Conservation (phyloP, 2,113 vertebrate species). For the Neopipo cinnamomea region DNA sequence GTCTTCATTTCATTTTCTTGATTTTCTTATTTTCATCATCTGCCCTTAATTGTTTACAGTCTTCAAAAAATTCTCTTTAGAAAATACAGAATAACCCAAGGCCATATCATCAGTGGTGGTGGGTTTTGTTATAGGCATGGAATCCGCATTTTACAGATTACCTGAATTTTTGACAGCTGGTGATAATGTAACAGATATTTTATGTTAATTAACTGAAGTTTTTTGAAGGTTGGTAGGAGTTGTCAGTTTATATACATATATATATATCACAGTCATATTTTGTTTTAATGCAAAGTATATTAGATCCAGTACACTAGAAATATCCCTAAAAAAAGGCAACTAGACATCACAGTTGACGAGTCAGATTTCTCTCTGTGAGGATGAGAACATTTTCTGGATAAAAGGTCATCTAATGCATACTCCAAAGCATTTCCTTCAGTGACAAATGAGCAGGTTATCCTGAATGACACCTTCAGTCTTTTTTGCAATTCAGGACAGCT, state of each 20-base stretch:
- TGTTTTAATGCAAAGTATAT: background rate
- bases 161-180: background rate
- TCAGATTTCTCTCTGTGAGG: background rate
- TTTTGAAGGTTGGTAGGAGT: background rate
- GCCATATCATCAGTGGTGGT: rapidly evolving
- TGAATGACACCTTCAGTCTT: background rate
- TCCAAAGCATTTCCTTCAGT: background rate
- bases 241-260: too few relatives aligned
- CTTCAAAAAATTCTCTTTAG: background rate
- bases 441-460: background rate
- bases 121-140: background rate
- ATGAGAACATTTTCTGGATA: background rate
- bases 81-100: background rate
- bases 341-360: background rate
- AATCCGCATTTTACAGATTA: background rate
- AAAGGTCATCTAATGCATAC: background rate
- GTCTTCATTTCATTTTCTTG: background rate
- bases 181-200: background rate
- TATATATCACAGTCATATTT: background rate
- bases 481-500: background rate
- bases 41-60: background rate
- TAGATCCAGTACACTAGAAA: background rate
- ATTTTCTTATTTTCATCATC: background rate
- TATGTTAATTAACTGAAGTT: background rate
- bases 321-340: background rate